Base-by-base conservation (phyloP, 1,140 invertebrate species). In the Capitella teleta region DNA sequence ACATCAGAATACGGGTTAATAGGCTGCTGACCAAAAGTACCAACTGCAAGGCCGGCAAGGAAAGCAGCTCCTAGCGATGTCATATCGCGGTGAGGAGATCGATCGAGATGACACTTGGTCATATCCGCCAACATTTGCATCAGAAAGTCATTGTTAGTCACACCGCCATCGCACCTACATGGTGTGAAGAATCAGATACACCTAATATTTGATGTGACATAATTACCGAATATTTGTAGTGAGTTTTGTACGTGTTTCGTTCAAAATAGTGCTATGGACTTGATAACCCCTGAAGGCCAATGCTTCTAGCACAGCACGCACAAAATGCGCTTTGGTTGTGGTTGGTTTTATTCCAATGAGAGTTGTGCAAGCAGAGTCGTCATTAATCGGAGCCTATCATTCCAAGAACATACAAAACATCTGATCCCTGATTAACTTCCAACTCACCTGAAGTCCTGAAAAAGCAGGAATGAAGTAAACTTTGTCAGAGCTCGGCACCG, bases 131-230 rank as follows among this genome's bases (percentile, higher is more conserved):
- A 76, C 24, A 89, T 70, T 71, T 95, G 90, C 56, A 85, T 80
- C 1, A 95, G 73, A 63, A 94, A 95, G 68, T 93, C 82, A 70
- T 93, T 94, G 49, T 80, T 80, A 0, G 87, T 84, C 16, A 97
- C 89, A 24, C 92, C 92, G n/a, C 91, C 92, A 69, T 93, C 87
- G 34, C 88, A 78, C 57, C 90, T 93, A 63, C 19, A 37, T 26
- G 21, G 37, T n/a, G 3, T 12, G 32, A 28, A 37, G 5, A 32
- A 37, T 3, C 16, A 28, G 2, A 48, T 4, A 24, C 8, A 19
- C 19, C 8, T 8, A 40, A 6, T 12, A 14, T 8, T 6, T 10
- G 25, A 2, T 40, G 8, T 6, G 2, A 16, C 5, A 46, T 28
- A 14, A 26, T 52, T 40, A 64, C 66, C 61, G 63, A 38, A 68